Base-by-base conservation (phyloP, 1,140 invertebrate species). In the Drosophila oshimai region DNA sequence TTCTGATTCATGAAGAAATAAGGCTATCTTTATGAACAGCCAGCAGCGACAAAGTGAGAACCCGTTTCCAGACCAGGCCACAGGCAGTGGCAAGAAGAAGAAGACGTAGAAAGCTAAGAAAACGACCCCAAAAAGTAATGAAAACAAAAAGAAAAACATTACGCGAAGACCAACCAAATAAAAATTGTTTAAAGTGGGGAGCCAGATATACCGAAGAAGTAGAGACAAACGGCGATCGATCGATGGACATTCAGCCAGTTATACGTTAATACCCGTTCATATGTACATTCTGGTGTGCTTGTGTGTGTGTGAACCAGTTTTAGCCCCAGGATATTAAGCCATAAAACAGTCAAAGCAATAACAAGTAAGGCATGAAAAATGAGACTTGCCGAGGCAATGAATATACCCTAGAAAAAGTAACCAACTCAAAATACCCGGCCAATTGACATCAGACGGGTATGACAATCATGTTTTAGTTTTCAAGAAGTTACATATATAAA, bases 241-340 rank as follows among this genome's bases (percentile, higher is more conserved):
- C 69, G 70, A 34, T 74, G 60, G 44, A 64, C 24, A 36, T 60
- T 60, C 29, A 45, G 53, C 20, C 53, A 42, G 46, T 62, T 36
- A 24, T 36, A 62, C 58, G 26, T 58, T 58, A 58, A 58, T 62
- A 58, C 37, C 37, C 20, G 37, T 46, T 29, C 46, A 55, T 54
- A 47, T 47, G 31, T 29, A 64, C 31, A 70, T 10, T 24, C 22
- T 45, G 7, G 24, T 47, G 26, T 50, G 10, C 6, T n/a, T 24
- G 13, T 22, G 57, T 62, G 42, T 28, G 31, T 62, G 13, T 84
- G 79, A 83, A 83, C 78, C 79, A 83, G 78, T 83, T 83, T 81
- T 78, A 28, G 36, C 79, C 58, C 68, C 79, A 83, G 78, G 78
- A 83, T 83, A 83, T 83, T 83, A 74, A 83, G 74, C 79, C 57